A percentile compares a stretch with the other conserved stretches of the same genome.
Evolutionary conservation across 2,888 invertebrate species (phyloP).

Genomic region (Melolontha melolontha): DNA sequence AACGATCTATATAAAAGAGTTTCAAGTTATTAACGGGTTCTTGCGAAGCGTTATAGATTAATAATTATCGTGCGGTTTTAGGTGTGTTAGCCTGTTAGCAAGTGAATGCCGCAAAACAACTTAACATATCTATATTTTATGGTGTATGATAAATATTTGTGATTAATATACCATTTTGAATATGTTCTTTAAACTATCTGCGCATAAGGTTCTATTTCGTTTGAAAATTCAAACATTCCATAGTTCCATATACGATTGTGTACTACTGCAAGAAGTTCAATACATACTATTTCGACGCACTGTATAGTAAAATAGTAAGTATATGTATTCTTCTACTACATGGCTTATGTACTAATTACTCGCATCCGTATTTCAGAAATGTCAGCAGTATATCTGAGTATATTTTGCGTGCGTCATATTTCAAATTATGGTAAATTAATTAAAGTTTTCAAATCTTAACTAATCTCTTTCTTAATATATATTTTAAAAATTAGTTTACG

Average conservation of each 20-base stretch:
- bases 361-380: constrained; percentile 17
- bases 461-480: background rate
- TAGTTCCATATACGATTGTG: constrained; percentile 32
- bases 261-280: background rate
- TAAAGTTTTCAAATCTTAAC: background rate
- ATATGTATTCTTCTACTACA: background rate
- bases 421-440: constrained; percentile 17
- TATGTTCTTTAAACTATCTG: constrained; percentile 15
- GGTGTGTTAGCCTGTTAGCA: constrained; percentile 44
- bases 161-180: constrained; percentile 11
- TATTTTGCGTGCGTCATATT: constrained; percentile 8
- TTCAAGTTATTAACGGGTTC: constrained; percentile 12
- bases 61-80: constrained; percentile 15
- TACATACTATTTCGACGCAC: constrained; percentile 2
- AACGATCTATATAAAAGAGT: background rate
- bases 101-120: constrained; percentile 36
- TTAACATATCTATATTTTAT: constrained; percentile 16
- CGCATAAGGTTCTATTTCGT: constrained; percentile 28
- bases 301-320: constrained; percentile 5
- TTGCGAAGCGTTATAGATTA: constrained; percentile 6
- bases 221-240: constrained; percentile 47
- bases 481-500: constrained; percentile 7
- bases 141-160: constrained; percentile 41
- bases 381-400: constrained; percentile 1
- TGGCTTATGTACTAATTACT: background rate